Percentiles rank a stretch among this genome's conserved stretches.
Conservation (phyloP, 37 sponge, comb jelly and placozoan species). For the Amphimedon queenslandica region DNA sequence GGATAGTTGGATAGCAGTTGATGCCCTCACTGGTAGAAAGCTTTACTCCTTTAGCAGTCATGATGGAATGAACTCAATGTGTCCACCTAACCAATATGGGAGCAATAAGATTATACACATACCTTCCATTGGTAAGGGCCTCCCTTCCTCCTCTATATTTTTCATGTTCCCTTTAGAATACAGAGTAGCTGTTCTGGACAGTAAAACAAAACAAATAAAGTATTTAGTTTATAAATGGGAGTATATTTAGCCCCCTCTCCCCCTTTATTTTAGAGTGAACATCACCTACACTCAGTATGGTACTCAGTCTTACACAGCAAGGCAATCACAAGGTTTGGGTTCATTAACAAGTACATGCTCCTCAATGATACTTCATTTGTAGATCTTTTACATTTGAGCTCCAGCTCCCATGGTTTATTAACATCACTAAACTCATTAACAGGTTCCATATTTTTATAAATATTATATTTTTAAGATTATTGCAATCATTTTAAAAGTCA, state of each 20-base stretch:
- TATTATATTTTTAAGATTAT: not conserved
- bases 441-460: slow-evolving; percentile 18
- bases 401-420: slow-evolving; percentile 64
- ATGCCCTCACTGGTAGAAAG: slow-evolving; percentile 58
- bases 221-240: not conserved
- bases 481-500: not conserved
- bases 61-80: slow-evolving; percentile 26
- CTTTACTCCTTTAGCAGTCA: slow-evolving; percentile 40
- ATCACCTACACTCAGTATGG: slow-evolving; percentile 57
- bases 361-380: no score
- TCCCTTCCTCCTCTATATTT: not conserved
- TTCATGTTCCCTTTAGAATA: slow-evolving; percentile 55
- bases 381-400: slow-evolving; percentile 68
- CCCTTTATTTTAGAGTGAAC: slow-evolving; percentile 56
- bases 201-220: slow-evolving; percentile 33
- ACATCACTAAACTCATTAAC: slow-evolving; percentile 60
- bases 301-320: slow-evolving; percentile 24
- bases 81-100: not conserved
- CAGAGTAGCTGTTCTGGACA: slow-evolving; percentile 59
- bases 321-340: slow-evolving; percentile 33
- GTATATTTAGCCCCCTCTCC: not conserved
- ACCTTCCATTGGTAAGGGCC: slow-evolving; percentile 21
- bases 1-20: slow-evolving; percentile 63
- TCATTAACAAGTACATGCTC: no score
- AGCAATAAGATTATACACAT: slow-evolving; percentile 29